A percentile compares a stretch with the other conserved stretches of the same genome.
Evolutionary conservation across 1,140 invertebrate species (phyloP).

Genomic region (Parapsyche elsis): DNA sequence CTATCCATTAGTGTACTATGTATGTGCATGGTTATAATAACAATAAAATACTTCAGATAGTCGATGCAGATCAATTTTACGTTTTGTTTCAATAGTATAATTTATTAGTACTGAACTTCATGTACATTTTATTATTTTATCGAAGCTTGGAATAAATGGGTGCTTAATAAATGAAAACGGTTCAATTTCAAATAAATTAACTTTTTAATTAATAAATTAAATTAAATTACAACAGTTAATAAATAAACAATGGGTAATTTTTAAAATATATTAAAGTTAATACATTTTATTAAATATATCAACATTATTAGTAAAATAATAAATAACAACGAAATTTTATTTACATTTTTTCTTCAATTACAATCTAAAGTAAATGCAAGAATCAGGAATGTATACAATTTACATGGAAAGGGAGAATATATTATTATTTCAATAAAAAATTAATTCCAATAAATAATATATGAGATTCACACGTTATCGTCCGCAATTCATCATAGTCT

Average conservation of each 20-base stretch:
- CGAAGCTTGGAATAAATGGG: neutral
- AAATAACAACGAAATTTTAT: conserved; percentile 21
- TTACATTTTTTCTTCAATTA: neutral
- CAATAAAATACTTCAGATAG: too few species aligned
- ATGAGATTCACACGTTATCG: neutral
- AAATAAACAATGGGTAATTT: neutral
- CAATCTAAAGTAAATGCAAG: conserved; percentile 3
- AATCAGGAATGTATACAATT: conserved; percentile 12
- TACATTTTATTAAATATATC: conserved; percentile 29
- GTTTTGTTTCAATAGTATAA: too few species aligned
- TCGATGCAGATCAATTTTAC: too few species aligned
- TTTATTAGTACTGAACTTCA: too few species aligned
- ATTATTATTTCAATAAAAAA: neutral
- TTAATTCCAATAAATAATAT: neutral
- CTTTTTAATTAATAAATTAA: conserved; percentile 7
- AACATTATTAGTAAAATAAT: conserved; percentile 19
- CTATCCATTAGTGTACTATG: too few species aligned
- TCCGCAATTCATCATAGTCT: neutral
- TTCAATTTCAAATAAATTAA: neutral
- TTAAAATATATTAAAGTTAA: neutral
- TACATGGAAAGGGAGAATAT: neutral
- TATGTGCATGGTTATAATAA: too few species aligned
- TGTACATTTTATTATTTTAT: too few species aligned
- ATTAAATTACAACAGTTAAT: conserved; percentile 16
- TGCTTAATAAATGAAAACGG: neutral